Evolutionary conservation across 2,113 vertebrate genomes (phyloP).

Genomic region (Procapra przewalskii): DNA sequence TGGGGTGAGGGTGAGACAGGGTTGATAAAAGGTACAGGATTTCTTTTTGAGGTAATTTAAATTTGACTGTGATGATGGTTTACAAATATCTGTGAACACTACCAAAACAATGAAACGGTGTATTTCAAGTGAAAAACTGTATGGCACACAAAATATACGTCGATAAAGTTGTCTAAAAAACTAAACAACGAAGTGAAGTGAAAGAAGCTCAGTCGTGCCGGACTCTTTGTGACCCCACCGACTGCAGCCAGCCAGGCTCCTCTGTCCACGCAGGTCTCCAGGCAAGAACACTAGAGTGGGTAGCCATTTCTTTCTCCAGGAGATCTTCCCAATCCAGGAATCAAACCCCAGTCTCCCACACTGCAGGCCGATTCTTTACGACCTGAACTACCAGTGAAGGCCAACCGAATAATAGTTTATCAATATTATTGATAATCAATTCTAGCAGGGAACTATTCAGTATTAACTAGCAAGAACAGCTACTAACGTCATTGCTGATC

Average conservation of each 20-base stretch:
- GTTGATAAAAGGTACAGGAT: not conserved
- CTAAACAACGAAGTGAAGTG: no score
- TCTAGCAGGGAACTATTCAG: not conserved
- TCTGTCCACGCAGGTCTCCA: no score
- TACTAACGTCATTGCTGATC: not conserved
- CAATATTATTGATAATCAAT: not conserved
- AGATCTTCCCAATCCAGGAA: not conserved
- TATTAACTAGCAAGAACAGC: not conserved
- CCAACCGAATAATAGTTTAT: not conserved
- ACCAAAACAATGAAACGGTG: not conserved
- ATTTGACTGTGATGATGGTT: not conserved
- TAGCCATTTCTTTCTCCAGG: not conserved
- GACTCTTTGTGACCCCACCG: no score
- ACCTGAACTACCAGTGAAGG: not conserved
- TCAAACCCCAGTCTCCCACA: not conserved
- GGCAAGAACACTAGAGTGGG: no score
- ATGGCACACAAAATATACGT: not conserved
- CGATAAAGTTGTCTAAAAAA: not conserved
- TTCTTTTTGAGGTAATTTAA: conserved; percentile 1
- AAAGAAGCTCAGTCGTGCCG: no score
- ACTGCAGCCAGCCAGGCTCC: no score
- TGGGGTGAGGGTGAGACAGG: not conserved
- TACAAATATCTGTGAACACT: not conserved
- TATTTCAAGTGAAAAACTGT: not conserved
- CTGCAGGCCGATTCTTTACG: not conserved